Evolutionary conservation across 1,140 invertebrate genomes (phyloP).

Genomic region (Dinothrombium tinctorium): DNA sequence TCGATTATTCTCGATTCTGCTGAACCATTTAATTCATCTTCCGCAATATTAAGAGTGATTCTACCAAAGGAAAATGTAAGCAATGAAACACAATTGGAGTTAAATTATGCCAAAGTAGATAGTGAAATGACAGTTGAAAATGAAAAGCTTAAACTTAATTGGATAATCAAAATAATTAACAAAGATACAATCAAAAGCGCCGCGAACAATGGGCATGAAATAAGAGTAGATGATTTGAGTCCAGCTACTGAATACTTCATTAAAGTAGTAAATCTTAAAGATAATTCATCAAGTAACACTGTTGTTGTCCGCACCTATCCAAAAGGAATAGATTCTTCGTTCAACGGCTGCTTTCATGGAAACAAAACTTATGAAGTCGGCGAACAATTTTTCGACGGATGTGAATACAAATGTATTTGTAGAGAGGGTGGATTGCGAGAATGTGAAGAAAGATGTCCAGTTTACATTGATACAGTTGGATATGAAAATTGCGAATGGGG

Average conservation of each 20-base stretch:
- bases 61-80: not conserved
- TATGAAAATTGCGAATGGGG: constrained; percentile 34
- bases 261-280: constrained; percentile 5
- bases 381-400: constrained; percentile 47
- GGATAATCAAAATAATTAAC: not conserved
- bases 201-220: constrained; percentile 8
- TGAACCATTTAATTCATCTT: constrained; percentile 35
- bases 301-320: constrained; percentile 14
- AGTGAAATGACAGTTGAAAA: not conserved
- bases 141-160: not conserved
- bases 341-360: constrained; percentile 41
- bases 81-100: not conserved
- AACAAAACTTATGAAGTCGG: constrained; percentile 45
- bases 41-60: constrained; percentile 43
- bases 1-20: constrained; percentile 20
- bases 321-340: constrained; percentile 2
- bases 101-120: not conserved
- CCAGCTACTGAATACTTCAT: constrained; percentile 44
- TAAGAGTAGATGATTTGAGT: constrained; percentile 38
- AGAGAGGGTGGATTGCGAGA: constrained; percentile 39
- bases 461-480: constrained; percentile 20
- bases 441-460: constrained; percentile 37
- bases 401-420: constrained; percentile 47
- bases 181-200: not conserved
- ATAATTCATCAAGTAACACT: constrained; percentile 12